A percentile compares a stretch with the other conserved stretches of the same genome.
phyloP scores from a whole-genome alignment of 2,113 vertebrate species.

The Otolemur garnettii region DNA sequence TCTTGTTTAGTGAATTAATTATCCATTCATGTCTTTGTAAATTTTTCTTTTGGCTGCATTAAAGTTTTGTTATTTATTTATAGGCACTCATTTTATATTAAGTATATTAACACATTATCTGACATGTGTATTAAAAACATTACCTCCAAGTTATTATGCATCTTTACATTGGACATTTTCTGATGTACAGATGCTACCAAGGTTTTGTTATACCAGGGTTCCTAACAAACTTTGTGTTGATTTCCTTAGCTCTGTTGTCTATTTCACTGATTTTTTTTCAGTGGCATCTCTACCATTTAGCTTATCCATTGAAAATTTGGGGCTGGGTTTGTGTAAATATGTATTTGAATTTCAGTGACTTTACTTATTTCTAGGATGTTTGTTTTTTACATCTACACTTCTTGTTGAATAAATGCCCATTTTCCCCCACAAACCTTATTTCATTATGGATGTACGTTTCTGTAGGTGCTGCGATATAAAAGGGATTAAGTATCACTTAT shows the following conservation, averaged over 20 bases:
- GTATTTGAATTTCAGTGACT: slow-evolving; percentile 22
- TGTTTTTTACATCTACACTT: neutral
- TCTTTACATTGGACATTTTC: slow-evolving; percentile 21
- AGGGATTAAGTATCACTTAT: neutral
- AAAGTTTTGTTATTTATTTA: neutral
- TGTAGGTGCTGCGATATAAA: neutral
- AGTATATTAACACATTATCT: neutral
- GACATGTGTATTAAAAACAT: neutral
- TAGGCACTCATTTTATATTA: neutral
- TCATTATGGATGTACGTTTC: neutral
- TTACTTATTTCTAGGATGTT: neutral
- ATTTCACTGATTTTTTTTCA: neutral
- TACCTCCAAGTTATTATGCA: slow-evolving; percentile 1
- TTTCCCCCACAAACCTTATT: neutral
- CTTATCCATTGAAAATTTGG: neutral
- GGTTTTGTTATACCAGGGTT: neutral
- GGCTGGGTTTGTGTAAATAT: neutral
- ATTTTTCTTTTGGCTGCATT: slow-evolving; percentile 4
- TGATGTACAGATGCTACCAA: neutral
- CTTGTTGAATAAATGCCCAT: neutral
- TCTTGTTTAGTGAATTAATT: neutral
- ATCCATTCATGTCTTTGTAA: neutral
- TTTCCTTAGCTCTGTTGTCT: neutral
- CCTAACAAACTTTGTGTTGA: neutral
- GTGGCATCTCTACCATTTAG: neutral